Percentiles rank a stretch among this genome's conserved stretches.
Evolutionary conservation across 2,888 invertebrate genomes (phyloP).

Genomic region (Rhodophaea formosa): DNA sequence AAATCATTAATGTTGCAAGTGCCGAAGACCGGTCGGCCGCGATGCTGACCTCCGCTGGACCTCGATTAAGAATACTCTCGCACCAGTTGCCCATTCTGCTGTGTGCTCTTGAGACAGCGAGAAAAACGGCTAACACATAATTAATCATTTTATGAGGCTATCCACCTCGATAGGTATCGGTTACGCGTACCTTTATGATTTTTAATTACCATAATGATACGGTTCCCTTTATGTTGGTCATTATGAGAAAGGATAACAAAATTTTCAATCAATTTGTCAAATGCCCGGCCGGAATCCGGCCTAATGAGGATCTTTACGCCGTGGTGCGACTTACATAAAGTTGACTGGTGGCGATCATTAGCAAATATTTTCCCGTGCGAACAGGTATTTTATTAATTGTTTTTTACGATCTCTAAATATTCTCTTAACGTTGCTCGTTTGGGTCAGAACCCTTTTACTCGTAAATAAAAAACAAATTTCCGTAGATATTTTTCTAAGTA

Average conservation of each 20-base stretch:
- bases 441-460: not conserved
- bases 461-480: not conserved
- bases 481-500: not conserved
- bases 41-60: slow-evolving; percentile 51
- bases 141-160: slow-evolving; percentile 46
- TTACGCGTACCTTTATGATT: slow-evolving; percentile 26
- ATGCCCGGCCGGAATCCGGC: slow-evolving; percentile 28
- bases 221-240: slow-evolving; percentile 22
- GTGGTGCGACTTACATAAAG: slow-evolving; percentile 30
- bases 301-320: slow-evolving; percentile 31
- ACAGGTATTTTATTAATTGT: slow-evolving; percentile 24
- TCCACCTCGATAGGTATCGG: slow-evolving; percentile 37
- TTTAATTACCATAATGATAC: slow-evolving; percentile 22
- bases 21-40: slow-evolving; percentile 59
- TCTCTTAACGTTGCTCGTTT: slow-evolving; percentile 2
- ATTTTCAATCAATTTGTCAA: slow-evolving; percentile 36
- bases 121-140: slow-evolving; percentile 39
- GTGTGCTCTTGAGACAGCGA: slow-evolving; percentile 25
- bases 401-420: slow-evolving; percentile 22
- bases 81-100: slow-evolving; percentile 7
- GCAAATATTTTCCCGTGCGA: slow-evolving; percentile 25
- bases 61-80: slow-evolving; percentile 48
- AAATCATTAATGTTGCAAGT: slow-evolving; percentile 65
- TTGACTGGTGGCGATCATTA: slow-evolving; percentile 24
- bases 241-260: slow-evolving; percentile 29